Conservation (phyloP, 2,113 vertebrate genomes). For the Oryzias celebensis region DNA sequence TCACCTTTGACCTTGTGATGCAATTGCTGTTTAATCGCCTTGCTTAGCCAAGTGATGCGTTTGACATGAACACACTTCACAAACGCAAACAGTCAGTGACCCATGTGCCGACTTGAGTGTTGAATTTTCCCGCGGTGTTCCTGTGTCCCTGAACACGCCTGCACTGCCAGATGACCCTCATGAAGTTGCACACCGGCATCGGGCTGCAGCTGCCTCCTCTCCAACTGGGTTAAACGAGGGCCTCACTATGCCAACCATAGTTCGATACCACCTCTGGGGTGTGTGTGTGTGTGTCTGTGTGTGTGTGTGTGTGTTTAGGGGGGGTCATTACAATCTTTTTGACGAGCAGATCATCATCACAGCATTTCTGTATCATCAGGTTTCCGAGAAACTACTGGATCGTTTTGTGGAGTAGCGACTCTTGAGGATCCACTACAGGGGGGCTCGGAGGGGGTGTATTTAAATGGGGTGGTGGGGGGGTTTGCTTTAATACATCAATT, state of each 20-base stretch:
- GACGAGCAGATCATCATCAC: conserved; percentile 77
- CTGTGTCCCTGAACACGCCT: conserved; percentile 40
- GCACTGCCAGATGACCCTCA: conserved; percentile 31
- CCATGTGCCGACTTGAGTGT: conserved; percentile 16
- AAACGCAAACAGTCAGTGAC: conserved; percentile 35
- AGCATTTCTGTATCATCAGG: conserved; percentile 75
- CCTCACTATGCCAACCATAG: conserved; percentile 43
- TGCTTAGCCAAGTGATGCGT: background rate
- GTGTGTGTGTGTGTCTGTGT: too few relatives aligned
- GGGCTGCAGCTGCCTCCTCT: conserved; percentile 62
- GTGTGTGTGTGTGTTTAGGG: background rate
- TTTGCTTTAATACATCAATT: conserved; percentile 56
- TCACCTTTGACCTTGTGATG: too few relatives aligned
- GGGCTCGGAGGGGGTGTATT: conserved; percentile 9
- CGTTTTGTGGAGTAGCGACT: conserved; percentile 56
- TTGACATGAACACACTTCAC: conserved; percentile 5
- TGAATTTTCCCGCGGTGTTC: conserved; percentile 37
- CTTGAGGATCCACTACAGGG: conserved; percentile 37
- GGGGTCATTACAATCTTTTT: conserved; percentile 63
- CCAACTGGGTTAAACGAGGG: background rate
- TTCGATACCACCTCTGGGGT: conserved; percentile 47
- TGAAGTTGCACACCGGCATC: conserved; percentile 29
- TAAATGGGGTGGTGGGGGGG: background rate
- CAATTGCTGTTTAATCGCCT: too few relatives aligned
- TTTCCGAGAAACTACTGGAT: conserved; percentile 62